Evolutionary conservation across 2,888 invertebrate species (phyloP).

Genomic region (Watsonalla binaria): DNA sequence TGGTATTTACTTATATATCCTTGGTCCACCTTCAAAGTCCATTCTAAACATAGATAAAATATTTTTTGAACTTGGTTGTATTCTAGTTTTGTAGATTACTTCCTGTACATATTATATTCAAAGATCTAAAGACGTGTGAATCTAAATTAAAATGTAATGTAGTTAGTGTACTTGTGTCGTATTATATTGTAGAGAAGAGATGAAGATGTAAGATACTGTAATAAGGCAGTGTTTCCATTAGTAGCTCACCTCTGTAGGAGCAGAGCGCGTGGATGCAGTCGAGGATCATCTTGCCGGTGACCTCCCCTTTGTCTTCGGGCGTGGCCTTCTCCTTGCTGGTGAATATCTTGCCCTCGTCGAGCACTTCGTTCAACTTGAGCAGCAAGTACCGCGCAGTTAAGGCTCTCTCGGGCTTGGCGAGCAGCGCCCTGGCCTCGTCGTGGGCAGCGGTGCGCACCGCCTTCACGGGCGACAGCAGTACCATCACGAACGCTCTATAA

Average conservation of each 20-base stretch:
- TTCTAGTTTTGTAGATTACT: too few relatives aligned
- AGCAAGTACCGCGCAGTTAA: constrained; percentile 81
- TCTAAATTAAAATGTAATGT: too few relatives aligned
- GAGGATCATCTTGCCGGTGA: constrained; percentile 76
- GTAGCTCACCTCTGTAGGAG: constrained; percentile 59
- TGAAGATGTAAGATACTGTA: too few relatives aligned
- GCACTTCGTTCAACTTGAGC: constrained; percentile 81
- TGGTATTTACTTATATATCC: too few relatives aligned
- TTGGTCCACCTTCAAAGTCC: too few relatives aligned
- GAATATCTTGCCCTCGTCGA: constrained; percentile 80
- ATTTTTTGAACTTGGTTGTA: too few relatives aligned
- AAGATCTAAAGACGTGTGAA: too few relatives aligned
- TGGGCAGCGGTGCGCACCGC: constrained; percentile 81
- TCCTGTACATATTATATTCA: too few relatives aligned
- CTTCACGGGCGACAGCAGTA: constrained; percentile 81
- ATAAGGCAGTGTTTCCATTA: not conserved
- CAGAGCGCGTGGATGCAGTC: constrained; percentile 76
- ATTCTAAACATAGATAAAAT: too few relatives aligned
- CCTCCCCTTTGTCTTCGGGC: constrained; percentile 61
- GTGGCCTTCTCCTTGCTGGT: constrained; percentile 53
- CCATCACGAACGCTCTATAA: constrained; percentile 84
- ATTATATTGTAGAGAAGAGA: too few relatives aligned
- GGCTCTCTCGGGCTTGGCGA: constrained; percentile 79
- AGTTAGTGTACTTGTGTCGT: too few relatives aligned
- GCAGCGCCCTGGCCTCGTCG: constrained; percentile 79